Percentiles rank a stretch among this genome's conserved stretches.
These are phyloP conservation scores for Grantiella picta DNA, from an alignment of 2,113 vertebrate species.

Conservation along the genomic window DNA sequence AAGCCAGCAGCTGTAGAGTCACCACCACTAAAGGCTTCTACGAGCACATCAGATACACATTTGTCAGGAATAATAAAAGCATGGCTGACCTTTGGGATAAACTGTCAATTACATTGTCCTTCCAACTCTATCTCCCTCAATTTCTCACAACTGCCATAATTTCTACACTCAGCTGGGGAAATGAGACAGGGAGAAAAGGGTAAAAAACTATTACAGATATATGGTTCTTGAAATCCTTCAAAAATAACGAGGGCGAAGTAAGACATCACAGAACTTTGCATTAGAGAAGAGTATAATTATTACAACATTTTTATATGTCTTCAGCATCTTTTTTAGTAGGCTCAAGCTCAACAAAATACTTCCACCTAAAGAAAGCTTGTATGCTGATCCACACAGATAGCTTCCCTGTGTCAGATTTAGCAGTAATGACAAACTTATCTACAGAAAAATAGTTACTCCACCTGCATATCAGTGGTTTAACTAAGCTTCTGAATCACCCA, in stretches of 20 bases:
- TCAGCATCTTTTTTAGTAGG: not conserved
- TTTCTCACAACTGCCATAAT: not conserved
- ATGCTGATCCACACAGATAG: not conserved
- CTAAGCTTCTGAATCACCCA: not conserved
- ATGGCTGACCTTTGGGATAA: not conserved
- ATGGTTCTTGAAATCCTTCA: not conserved
- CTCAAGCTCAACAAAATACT: not conserved
- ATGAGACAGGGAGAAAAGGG: not conserved
- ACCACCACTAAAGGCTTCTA: not conserved
- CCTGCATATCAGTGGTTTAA: not conserved
- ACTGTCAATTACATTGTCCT: not conserved
- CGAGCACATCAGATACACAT: rapidly evolving
- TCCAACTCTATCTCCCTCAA: not conserved
- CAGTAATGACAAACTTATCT: not conserved
- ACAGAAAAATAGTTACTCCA: not conserved
- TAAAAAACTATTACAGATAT: not conserved
- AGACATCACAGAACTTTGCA: not conserved
- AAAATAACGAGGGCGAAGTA: not conserved
- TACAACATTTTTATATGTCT: not conserved
- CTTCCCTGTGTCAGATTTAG: not conserved
- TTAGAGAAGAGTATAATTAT: not conserved
- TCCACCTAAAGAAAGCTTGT: not conserved
- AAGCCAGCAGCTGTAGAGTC: not conserved
- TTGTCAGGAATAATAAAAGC: not conserved
- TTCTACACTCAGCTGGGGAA: not conserved